Base-by-base conservation (phyloP, 1,140 invertebrate species). In the Drosophila takahashii region DNA sequence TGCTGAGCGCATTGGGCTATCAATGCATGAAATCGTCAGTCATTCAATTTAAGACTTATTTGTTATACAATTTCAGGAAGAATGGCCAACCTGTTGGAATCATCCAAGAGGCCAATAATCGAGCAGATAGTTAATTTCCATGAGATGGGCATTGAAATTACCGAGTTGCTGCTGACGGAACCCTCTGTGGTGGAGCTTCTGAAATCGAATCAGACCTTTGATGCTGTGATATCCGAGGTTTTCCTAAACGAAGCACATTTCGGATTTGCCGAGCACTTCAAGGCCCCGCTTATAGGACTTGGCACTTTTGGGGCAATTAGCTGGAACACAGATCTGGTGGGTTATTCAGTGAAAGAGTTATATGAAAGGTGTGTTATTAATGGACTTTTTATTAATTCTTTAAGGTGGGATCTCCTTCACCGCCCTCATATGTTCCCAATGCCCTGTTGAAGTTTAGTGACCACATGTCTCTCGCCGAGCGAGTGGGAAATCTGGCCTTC, bases 381-480 rank as follows among this genome's bases (percentile, higher is more conserved):
- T 45, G 18, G 18, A 15, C 9, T 0, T 59, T 2, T 34, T 18
- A 7, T 36, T 1, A 37, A n/a, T 26, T 11, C 2, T 18, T 44
- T 18, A 9, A 91, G 90, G 90, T 93, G 29, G 92, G 90, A 0
- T 90, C 92, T 26, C 92, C 92, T 6, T 76, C 81, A 8, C 89
- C 91, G 5, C 71, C 81, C 1, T 92, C 93, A 0, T 93, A 93
- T 53, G 81, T 93, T 10, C 92, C 92, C 0, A 76, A 92, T 70
- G 48, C 90, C 0, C 71, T 92, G 45, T 51, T 92, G 0, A 51
- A 74, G 1, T 93, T 91, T 48, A 67, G 79, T 0, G 91, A 90
- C 36, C 69, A 79, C 1, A 94, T 94, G 93, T 81, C 79, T 4
- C 90, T 94, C 16, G 65, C 32, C 1, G 72, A 94, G 73, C 81